These are phyloP conservation scores for Anoncus sp. DNA, from an alignment of 2,888 invertebrate species.

Conservation along the genomic window DNA sequence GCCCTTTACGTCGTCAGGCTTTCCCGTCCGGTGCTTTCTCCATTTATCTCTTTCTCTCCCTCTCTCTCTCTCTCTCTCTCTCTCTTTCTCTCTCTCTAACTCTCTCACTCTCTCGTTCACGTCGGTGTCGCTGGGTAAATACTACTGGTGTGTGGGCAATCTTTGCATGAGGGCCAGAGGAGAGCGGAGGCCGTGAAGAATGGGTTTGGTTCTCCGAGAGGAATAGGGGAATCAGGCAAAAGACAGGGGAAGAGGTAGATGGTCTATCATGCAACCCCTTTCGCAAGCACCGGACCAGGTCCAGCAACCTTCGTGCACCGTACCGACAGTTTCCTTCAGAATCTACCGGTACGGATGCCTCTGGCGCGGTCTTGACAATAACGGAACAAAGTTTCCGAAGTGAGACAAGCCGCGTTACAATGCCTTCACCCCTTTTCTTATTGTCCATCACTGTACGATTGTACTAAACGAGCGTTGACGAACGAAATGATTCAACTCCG, in stretches of 20 bases:
- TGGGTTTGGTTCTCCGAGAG: constrained; percentile 75
- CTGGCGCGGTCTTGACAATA: constrained; percentile 71
- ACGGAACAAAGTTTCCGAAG: constrained; percentile 80
- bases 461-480: constrained; percentile 23
- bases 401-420: constrained; percentile 81
- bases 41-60: constrained; percentile 48
- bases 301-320: constrained; percentile 56
- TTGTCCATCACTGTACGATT: constrained; percentile 42
- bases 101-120: constrained; percentile 68
- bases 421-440: constrained; percentile 65
- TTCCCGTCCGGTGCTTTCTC: constrained; percentile 58
- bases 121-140: constrained; percentile 75
- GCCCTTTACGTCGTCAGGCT: constrained; percentile 57
- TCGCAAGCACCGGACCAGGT: constrained; percentile 67
- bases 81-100: too few relatives aligned
- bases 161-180: constrained; percentile 74
- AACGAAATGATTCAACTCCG: constrained; percentile 3
- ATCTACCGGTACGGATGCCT: constrained; percentile 50
- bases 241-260: constrained; percentile 32
- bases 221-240: constrained; percentile 45
- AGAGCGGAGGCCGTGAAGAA: constrained; percentile 75
- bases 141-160: constrained; percentile 76
- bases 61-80: constrained; percentile 63
- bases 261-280: constrained; percentile 46
- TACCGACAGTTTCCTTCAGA: constrained; percentile 57